Conservation (phyloP, 2,113 vertebrate species). For the Rhombomys opimus region DNA sequence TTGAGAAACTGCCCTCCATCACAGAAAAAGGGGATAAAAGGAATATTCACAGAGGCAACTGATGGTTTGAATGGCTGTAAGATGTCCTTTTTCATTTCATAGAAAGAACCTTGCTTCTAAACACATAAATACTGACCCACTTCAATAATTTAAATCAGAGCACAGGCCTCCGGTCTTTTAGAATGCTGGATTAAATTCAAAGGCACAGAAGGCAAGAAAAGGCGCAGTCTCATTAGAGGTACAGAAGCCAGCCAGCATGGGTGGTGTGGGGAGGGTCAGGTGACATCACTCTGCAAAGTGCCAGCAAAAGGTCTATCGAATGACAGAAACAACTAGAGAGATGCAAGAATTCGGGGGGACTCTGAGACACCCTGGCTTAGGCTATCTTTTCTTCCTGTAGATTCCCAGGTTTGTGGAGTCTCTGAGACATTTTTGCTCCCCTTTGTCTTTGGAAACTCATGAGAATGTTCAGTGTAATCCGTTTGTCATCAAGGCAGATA, state of each 20-base stretch:
- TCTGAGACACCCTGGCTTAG: neutral
- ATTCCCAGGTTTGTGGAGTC: neutral
- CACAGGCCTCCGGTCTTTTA: slow-evolving; percentile 31
- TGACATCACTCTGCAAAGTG: neutral
- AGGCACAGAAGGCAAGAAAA: neutral
- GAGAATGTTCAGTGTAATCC: slow-evolving; percentile 42
- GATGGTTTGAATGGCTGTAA: slow-evolving; percentile 6
- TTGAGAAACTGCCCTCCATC: neutral
- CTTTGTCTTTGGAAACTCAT: slow-evolving; percentile 51
- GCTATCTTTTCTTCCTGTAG: neutral
- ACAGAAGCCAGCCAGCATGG: neutral
- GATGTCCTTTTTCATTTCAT: neutral
- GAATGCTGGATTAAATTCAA: slow-evolving; percentile 52
- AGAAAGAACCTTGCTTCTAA: slow-evolving; percentile 47
- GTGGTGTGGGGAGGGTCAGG: neutral
- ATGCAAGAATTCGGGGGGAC: neutral
- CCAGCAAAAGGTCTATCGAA: neutral
- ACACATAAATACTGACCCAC: slow-evolving; percentile 36
- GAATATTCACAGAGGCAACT: neutral
- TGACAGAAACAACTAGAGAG: neutral
- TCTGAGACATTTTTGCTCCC: neutral
- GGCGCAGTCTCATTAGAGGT: neutral
- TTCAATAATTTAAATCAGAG: slow-evolving; percentile 67
- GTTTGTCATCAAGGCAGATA: slow-evolving; percentile 49
- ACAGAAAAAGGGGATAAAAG: neutral